Percentiles rank a stretch among this genome's conserved stretches.
phyloP scores from a whole-genome alignment of 2,797 vertebrate species.

The Pseudochirops cupreus region DNA sequence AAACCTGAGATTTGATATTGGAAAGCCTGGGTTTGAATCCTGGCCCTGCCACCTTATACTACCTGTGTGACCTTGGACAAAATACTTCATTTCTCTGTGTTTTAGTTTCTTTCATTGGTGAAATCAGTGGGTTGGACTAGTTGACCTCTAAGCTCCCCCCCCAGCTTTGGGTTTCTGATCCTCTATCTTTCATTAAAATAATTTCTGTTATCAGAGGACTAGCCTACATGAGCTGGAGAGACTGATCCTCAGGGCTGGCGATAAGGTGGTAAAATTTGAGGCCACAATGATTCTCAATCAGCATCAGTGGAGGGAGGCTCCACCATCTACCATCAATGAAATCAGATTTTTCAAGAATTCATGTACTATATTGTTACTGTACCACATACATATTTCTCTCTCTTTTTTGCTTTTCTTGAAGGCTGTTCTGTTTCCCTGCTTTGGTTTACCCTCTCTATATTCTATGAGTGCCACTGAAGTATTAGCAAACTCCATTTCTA shows the following conservation, averaged over 20 bases:
- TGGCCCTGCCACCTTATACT: background rate
- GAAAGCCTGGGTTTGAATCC: background rate
- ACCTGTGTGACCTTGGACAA: background rate
- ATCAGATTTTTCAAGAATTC: background rate
- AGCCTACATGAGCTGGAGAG: background rate
- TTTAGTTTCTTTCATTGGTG: constrained; percentile 45
- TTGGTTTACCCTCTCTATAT: background rate
- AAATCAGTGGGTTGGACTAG: background rate
- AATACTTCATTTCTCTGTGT: background rate
- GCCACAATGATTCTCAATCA: background rate
- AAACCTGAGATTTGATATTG: background rate
- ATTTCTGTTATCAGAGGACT: background rate
- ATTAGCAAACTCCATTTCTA: background rate
- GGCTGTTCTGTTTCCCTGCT: background rate
- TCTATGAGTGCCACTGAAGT: background rate
- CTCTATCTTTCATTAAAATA: background rate
- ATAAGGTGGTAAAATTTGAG: background rate
- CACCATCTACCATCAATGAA: background rate
- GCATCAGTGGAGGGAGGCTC: background rate
- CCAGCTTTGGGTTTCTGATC: background rate
- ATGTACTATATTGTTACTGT: background rate
- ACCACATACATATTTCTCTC: background rate
- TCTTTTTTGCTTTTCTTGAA: background rate
- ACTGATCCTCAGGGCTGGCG: background rate
- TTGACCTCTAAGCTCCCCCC: background rate